Base-by-base conservation (phyloP, 2,797 vertebrate genomes). In the Cyprinodon diabolis region DNA sequence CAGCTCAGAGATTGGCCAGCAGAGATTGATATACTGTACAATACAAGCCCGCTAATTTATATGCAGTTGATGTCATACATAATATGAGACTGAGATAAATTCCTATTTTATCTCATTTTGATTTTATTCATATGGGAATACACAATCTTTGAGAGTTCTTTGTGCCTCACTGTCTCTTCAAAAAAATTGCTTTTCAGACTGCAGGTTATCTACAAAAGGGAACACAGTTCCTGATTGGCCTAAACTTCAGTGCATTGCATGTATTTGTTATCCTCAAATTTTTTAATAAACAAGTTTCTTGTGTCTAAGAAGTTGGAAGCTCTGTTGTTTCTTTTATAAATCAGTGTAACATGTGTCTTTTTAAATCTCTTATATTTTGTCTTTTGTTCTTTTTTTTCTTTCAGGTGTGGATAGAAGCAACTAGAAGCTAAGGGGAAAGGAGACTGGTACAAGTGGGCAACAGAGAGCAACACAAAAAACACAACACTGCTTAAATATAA, bases 1-100 rank as follows among this genome's bases (percentile, higher is more conserved):
- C 71, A 83, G 19, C 60, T 43, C 35, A 43, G 35, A 63, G 60
- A 43, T 13, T 63, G 60, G 19, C 60, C 37, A n/a, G 60, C 60
- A 11, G 37, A 43, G 60, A 63, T 43, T 43, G 60, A 63, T 40
- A 12, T 19, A 21, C 37, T 35, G 43, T 63, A 63, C 37, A 63
- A 43, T 21, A 43, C 60, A n/a, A 63, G 60, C 19, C 21, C 37
- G 12, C 19, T 21, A n/a, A 19, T 63, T n/a, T 12, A 43, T 17
- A 63, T 43, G 37, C 37, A 43, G 10, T n/a, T 63, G n/a, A 12
- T 63, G 37, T 63, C 37, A 13, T 6, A 63, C 37, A 11, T 63
- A 63, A 43, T 21, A 1, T 43, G 21, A 63, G 60, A 63, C 11
- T 43, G 60, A 43, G 15, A n/a, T 62, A 40, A 21, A 40, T 19